phyloP scores from a whole-genome alignment of 2,797 vertebrate species.

The Sebastolobus alascanus region DNA sequence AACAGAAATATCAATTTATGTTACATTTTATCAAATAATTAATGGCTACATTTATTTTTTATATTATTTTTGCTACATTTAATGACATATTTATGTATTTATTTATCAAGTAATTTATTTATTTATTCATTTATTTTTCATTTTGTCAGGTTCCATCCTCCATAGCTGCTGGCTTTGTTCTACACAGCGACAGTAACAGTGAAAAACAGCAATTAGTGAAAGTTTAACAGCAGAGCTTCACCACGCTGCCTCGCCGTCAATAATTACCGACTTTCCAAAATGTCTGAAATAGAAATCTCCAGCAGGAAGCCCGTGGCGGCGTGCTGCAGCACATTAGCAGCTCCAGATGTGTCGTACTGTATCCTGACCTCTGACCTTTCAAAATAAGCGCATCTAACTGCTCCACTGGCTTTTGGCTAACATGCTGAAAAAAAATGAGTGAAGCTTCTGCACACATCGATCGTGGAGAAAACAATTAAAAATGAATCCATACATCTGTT shows the following conservation, averaged over 20 bases:
- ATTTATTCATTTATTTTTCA: too few relatives aligned
- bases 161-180: not conserved
- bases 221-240: not conserved
- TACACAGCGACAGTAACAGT: not conserved
- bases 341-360: not conserved
- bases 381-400: not conserved
- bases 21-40: too few relatives aligned
- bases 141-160: too few relatives aligned
- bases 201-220: not conserved
- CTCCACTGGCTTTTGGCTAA: not conserved
- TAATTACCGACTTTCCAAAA: not conserved
- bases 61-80: too few relatives aligned
- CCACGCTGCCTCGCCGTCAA: not conserved
- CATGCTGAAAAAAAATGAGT: not conserved
- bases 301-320: not conserved
- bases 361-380: constrained; percentile 6
- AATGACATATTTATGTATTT: too few relatives aligned
- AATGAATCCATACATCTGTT: not conserved
- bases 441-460: constrained; percentile 2
- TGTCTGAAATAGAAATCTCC: not conserved
- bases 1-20: too few relatives aligned
- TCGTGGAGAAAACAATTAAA: not conserved
- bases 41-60: too few relatives aligned
- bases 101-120: too few relatives aligned
- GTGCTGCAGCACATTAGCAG: not conserved